Conservation (phyloP, 2,113 vertebrate species). For the Osmerus eperlanus region DNA sequence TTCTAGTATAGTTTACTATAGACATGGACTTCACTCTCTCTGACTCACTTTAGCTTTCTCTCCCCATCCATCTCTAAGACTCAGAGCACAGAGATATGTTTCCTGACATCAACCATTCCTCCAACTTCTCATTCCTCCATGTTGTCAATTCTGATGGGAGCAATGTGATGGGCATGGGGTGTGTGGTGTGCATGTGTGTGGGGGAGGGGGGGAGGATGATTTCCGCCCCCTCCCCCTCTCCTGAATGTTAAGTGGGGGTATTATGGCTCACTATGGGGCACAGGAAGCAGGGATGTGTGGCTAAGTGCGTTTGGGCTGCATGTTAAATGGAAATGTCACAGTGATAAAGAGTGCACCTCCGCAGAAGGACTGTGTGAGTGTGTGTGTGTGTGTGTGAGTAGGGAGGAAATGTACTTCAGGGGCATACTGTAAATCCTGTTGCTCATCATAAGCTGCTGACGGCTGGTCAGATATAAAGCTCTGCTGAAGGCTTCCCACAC, state of each 20-base stretch:
- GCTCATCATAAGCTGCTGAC: conserved; percentile 46
- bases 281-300: conserved; percentile 57
- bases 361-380: conserved; percentile 21
- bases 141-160: conserved; percentile 36
- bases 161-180: conserved; percentile 20
- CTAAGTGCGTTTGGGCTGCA: conserved; percentile 45
- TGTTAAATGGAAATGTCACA: conserved; percentile 66
- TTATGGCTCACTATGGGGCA: conserved; percentile 50
- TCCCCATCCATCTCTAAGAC: no score
- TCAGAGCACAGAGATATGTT: no score
- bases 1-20: no score
- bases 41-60: no score
- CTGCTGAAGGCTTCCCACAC: not conserved
- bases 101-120: no score
- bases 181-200: no score
- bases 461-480: conserved; percentile 23
- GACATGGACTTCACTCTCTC: no score
- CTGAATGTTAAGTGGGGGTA: conserved; percentile 60
- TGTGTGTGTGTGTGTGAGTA: conserved; percentile 29
- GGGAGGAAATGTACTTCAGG: conserved; percentile 36
- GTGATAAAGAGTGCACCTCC: conserved; percentile 62
- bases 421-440: conserved; percentile 52
- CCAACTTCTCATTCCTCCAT: not conserved
- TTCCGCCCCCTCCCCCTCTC: conserved; percentile 21
- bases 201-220: no score